phyloP scores from a whole-genome alignment of 35 echinoderm and acorn worm species.

The Heliocidaris tuberculata region DNA sequence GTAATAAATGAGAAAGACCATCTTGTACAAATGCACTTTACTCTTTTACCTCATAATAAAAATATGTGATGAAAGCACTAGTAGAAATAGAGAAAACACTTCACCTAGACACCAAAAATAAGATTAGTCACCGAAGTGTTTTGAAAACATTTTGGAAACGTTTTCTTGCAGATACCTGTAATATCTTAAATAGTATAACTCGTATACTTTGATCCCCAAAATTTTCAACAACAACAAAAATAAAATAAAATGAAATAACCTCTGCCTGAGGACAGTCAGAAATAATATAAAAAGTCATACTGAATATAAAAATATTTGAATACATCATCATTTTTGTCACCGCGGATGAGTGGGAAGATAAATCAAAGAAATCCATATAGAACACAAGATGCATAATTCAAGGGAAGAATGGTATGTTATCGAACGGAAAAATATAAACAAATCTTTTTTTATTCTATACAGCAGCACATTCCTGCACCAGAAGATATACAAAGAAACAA shows the following conservation, averaged over 20 bases:
- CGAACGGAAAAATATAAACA: not conserved
- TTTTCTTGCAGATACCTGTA: not conserved
- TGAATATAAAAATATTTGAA: not conserved
- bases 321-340: not conserved
- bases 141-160: not conserved
- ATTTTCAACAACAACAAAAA: not conserved
- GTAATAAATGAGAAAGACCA: not conserved
- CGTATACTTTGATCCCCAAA: not conserved
- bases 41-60: not conserved
- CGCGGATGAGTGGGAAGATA: not conserved
- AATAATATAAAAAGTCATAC: not conserved
- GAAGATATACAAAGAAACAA: not conserved
- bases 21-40: not conserved
- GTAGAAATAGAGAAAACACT: not conserved
- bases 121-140: not conserved
- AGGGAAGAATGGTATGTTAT: not conserved
- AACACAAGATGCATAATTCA: no score
- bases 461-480: not conserved
- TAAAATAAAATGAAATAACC: not conserved
- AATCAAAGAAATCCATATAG: not conserved
- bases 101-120: not conserved
- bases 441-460: not conserved
- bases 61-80: not conserved
- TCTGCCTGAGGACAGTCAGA: not conserved
- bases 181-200: not conserved